Evolutionary conservation across 2,888 invertebrate species (phyloP).

Genomic region (Ptychoptera contaminata): DNA sequence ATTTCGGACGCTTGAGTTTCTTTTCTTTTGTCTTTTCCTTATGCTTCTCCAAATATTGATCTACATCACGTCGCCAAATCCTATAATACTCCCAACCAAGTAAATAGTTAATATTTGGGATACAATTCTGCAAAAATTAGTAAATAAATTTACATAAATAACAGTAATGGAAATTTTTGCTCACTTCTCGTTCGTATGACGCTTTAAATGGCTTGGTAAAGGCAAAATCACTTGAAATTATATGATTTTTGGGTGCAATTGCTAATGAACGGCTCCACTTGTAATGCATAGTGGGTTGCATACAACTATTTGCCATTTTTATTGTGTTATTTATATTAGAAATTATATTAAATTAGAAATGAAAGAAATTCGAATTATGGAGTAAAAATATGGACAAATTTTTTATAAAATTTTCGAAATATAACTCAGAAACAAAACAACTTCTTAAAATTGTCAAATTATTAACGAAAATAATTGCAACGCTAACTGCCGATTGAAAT

Average conservation of each 20-base stretch:
- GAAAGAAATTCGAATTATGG: background rate
- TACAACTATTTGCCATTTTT: too few species aligned
- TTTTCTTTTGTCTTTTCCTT: too few species aligned
- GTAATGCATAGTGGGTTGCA: background rate
- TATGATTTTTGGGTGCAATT: background rate
- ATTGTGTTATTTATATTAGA: background rate
- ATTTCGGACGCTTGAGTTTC: slow-evolving; percentile 1
- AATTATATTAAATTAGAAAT: background rate
- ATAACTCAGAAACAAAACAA: too few species aligned
- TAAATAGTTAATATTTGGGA: slow-evolving; percentile 1
- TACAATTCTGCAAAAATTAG: background rate
- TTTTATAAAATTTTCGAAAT: too few species aligned
- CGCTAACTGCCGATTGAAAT: background rate
- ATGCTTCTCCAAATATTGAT: background rate
- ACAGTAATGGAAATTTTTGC: background rate
- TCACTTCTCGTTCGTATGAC: slow-evolving; percentile 1
- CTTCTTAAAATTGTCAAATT: too few species aligned
- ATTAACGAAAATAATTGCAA: too few species aligned
- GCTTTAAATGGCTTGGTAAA: background rate
- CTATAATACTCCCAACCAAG: slow-evolving; percentile 1
- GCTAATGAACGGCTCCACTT: background rate
- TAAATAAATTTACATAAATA: background rate
- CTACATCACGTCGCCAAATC: background rate
- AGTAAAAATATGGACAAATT: too few species aligned
- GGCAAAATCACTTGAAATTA: background rate